Conservation (phyloP, 2,797 vertebrate species). For the Florisuga fusca region DNA sequence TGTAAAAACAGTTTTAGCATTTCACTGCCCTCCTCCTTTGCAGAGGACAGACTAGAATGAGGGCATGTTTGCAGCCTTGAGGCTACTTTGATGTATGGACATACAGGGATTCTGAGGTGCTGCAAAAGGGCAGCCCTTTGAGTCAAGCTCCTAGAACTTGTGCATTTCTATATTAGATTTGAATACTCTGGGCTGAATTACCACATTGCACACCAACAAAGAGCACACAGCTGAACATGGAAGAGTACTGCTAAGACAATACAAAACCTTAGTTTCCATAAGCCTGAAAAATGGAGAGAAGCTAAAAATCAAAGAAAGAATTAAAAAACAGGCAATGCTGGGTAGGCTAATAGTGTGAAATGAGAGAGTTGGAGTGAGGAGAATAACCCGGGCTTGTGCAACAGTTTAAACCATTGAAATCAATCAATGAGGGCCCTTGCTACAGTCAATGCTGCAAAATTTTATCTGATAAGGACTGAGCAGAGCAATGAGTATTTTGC, state of each 20-base stretch:
- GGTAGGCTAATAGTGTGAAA: neutral
- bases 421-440: neutral
- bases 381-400: neutral
- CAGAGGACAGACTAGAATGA: neutral
- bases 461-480: neutral
- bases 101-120: neutral
- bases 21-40: neutral
- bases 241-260: neutral
- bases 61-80: accelerated
- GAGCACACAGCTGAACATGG: neutral
- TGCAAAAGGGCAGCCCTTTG: neutral
- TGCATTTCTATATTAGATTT: neutral
- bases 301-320: neutral
- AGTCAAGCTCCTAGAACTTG: neutral
- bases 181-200: neutral
- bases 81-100: neutral
- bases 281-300: neutral
- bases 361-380: neutral
- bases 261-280: neutral
- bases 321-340: neutral
- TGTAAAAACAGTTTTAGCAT: accelerated
- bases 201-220: neutral
- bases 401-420: neutral
- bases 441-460: neutral
- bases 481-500: neutral